Evolutionary conservation across 2,113 vertebrate genomes (phyloP).

Genomic region (Ceyx cyanopectus): DNA sequence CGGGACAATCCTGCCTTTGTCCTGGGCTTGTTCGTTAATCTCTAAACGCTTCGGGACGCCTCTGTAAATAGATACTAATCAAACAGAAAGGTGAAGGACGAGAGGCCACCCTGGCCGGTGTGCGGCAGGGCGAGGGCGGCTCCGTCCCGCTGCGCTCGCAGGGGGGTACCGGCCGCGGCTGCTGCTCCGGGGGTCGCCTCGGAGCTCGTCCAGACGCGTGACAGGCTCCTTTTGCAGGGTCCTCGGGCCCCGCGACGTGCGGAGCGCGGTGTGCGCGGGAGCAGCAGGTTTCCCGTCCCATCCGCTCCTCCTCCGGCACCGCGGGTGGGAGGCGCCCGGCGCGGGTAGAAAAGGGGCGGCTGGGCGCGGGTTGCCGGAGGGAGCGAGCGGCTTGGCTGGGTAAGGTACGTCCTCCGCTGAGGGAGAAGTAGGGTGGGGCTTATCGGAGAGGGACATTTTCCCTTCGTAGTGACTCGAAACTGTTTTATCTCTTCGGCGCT

Average conservation of each 20-base stretch:
- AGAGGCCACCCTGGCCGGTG: not conserved
- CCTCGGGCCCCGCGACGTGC: too few relatives aligned
- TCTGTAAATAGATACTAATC: rapidly evolving
- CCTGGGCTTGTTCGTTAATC: not conserved
- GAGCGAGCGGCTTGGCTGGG: rapidly evolving
- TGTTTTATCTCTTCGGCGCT: too few relatives aligned
- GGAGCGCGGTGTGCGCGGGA: too few relatives aligned
- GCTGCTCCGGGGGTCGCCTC: not conserved
- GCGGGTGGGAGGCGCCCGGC: not conserved
- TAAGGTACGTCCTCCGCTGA: not conserved
- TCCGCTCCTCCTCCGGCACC: too few relatives aligned
- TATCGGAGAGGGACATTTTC: rapidly evolving
- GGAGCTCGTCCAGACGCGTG: not conserved
- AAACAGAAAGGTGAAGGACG: not conserved
- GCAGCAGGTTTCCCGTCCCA: too few relatives aligned
- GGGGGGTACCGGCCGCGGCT: not conserved
- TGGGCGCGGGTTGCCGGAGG: rapidly evolving
- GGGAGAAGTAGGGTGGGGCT: rapidly evolving
- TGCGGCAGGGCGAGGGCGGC: not conserved
- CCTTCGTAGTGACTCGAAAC: rapidly evolving
- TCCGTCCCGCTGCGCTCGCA: not conserved
- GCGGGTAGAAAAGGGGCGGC: not conserved
- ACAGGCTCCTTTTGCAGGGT: rapidly evolving
- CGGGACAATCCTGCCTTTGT: not conserved
- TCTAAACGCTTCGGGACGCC: not conserved